phyloP scores from a whole-genome alignment of 2,888 invertebrate genomes.

The Hanleya hanleyi region DNA sequence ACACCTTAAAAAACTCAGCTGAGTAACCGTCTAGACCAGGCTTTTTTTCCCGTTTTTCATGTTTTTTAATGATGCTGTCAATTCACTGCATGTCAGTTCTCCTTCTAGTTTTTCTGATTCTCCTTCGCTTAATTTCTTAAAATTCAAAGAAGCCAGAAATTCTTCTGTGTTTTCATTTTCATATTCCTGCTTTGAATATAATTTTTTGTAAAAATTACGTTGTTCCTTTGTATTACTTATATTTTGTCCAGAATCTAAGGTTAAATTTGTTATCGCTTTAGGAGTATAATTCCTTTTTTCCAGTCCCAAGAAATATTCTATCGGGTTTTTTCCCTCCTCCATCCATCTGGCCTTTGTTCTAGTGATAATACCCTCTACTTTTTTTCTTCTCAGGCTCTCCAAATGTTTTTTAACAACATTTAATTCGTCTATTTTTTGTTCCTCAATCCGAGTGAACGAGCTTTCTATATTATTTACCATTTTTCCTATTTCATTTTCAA shows the following conservation, averaged over 20 bases:
- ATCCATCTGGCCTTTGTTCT: slow-evolving; percentile 12
- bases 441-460: background rate
- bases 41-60: no score
- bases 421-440: background rate
- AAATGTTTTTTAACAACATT: background rate
- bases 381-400: background rate
- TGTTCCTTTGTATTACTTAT: background rate
- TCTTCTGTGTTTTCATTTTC: no score
- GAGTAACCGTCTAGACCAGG: slow-evolving; percentile 28
- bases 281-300: slow-evolving; percentile 6
- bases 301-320: slow-evolving; percentile 7
- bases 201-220: background rate
- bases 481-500: no score
- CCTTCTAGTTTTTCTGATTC: no score
- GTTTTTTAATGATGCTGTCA: no score
- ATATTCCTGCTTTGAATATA: background rate
- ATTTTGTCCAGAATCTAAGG: background rate
- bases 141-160: no score
- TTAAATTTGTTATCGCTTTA: background rate
- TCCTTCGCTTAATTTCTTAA: no score
- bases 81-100: no score
- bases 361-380: background rate
- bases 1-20: slow-evolving; percentile 21
- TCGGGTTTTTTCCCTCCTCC: slow-evolving; percentile 14
- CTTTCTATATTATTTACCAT: no score